Base-by-base conservation (phyloP, 2,113 vertebrate species). In the Syrrhaptes paradoxus region DNA sequence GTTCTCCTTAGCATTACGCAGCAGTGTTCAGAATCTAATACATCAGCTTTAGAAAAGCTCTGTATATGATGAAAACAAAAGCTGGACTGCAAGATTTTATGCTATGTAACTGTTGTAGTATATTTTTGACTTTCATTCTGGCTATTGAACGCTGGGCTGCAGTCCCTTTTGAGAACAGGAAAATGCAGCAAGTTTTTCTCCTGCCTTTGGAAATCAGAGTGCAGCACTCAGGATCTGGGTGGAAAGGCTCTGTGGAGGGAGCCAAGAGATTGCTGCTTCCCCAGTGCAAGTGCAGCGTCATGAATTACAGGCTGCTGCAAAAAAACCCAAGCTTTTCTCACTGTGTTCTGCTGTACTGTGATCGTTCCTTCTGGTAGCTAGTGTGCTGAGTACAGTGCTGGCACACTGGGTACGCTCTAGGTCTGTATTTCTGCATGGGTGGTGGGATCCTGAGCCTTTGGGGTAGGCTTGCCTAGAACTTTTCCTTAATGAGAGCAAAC, bases 51-150 rank as follows among this genome's bases (percentile, higher is more conserved):
- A 72, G 52, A 54, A 76, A 45, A 79, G n/a, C 46, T 67, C 76
- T 91, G 43, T 13, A 1, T 26, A 5, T 0, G 3, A 29, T 17
- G 17, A 41, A 32, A 0, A 0, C 13, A 31, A 57, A 48, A 75
- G 17, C 17, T 45, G 58, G 18, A 14, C 38, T 63, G 38, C 21
- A 49, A 24, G 21, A 9, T 63, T 10, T 20, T 29, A 26, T 12
- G 28, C 58, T 41, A 4, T 32, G 31, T 20, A 70, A 21, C 48
- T 9, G 6, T 2, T 41, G 21, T 22, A 59, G 10, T 24, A 19
- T 9, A 18, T 4, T 31, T 49, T 75, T 48, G 6, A 9, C 34
- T 91, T 84, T 24, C 24, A 2, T 45, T 61, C 38, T 28, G 21
- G 7, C 45, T 59, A 11, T 51, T 54, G n/a, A 80, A 29, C 21